These are phyloP conservation scores for Bombyx mandarina DNA, from an alignment of 1,140 invertebrate genomes.

Conservation along the genomic window DNA sequence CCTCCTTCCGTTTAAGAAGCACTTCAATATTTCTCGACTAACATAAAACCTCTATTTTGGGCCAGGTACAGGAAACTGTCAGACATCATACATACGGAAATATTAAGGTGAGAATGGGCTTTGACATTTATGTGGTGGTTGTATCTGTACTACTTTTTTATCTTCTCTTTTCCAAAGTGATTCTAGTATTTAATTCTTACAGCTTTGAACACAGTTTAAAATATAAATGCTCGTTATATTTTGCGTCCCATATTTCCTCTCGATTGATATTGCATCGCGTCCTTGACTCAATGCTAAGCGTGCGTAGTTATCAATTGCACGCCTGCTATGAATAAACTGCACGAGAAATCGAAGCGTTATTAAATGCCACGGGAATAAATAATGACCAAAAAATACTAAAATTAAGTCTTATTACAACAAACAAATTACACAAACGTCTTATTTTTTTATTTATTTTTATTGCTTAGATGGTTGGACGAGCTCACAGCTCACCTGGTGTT, in stretches of 20 bases:
- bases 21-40: constrained; percentile 52
- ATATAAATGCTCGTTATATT: constrained; percentile 22
- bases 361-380: constrained; percentile 22
- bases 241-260: constrained; percentile 26
- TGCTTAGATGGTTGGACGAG: too few species aligned
- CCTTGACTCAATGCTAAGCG: constrained; percentile 50
- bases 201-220: too few species aligned
- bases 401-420: background rate
- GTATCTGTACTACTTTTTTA: background rate
- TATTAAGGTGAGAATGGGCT: constrained; percentile 68
- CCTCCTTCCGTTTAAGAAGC: constrained; percentile 24
- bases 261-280: constrained; percentile 37
- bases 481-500: too few species aligned
- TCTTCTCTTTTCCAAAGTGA: too few species aligned
- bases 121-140: constrained; percentile 24
- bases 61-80: constrained; percentile 72
- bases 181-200: too few species aligned
- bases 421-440: background rate
- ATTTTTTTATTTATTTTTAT: background rate
- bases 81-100: constrained; percentile 72
- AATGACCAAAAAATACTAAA: background rate
- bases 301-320: constrained; percentile 48
- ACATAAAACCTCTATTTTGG: constrained; percentile 65
- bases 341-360: constrained; percentile 13
- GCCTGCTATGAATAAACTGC: constrained; percentile 53